Percentiles rank a stretch among this genome's conserved stretches.
Evolutionary conservation across 2,888 invertebrate genomes (phyloP).

Genomic region (Epirrhoe alternata): DNA sequence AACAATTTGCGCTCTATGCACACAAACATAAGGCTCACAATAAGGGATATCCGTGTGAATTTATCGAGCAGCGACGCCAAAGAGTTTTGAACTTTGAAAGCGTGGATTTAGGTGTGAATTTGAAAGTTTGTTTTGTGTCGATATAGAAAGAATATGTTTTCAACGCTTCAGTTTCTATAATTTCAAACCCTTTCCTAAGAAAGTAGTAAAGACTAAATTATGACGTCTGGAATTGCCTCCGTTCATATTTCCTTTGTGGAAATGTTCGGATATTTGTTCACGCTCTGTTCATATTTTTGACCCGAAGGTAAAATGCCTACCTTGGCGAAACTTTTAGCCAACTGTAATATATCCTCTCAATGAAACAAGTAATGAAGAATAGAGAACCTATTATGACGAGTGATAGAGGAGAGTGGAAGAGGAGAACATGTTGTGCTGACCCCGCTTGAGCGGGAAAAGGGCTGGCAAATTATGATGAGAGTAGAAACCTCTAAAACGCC

Average conservation of each 20-base stretch:
- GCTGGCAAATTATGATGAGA: too few relatives aligned
- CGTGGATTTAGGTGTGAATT: slow-evolving; percentile 40
- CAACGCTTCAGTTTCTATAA: slow-evolving; percentile 41
- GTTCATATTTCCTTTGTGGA: slow-evolving; percentile 25
- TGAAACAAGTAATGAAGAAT: too few relatives aligned
- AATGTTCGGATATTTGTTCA: slow-evolving; percentile 13
- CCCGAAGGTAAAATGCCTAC: not conserved
- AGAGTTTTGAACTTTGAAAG: slow-evolving; percentile 46
- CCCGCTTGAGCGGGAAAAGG: too few relatives aligned
- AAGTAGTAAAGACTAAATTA: slow-evolving; percentile 35
- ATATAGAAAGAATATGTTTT: slow-evolving; percentile 36
- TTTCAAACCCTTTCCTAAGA: slow-evolving; percentile 37
- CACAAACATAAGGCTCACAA: slow-evolving; percentile 24
- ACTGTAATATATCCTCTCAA: not conserved
- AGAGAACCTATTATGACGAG: too few relatives aligned
- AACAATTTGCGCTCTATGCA: slow-evolving; percentile 47
- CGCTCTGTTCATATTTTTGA: slow-evolving; percentile 4
- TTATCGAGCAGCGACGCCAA: slow-evolving; percentile 47
- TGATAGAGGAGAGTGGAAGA: too few relatives aligned
- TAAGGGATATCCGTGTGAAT: slow-evolving; percentile 32
- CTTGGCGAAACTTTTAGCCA: not conserved
- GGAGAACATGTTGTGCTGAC: too few relatives aligned
- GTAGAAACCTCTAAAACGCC: too few relatives aligned
- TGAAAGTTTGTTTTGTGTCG: slow-evolving; percentile 25
- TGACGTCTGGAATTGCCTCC: slow-evolving; percentile 33